Conservation (phyloP, 2,797 vertebrate genomes). For the Hoplostethus mediterraneus region DNA sequence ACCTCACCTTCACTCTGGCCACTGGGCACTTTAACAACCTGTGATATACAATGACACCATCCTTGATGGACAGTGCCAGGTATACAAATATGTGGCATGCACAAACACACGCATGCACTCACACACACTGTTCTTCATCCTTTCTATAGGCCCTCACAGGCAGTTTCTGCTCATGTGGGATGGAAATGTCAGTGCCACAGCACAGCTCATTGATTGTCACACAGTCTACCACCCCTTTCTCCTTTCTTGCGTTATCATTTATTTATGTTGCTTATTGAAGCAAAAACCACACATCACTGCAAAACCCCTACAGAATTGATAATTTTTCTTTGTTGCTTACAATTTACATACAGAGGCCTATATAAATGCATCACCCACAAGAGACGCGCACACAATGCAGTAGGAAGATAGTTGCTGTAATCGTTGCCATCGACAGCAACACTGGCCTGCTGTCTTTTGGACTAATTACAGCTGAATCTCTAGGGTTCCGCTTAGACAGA, state of each 20-base stretch:
- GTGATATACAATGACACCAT: slow-evolving; percentile 24
- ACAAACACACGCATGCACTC: slow-evolving; percentile 11
- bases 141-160: slow-evolving; percentile 22
- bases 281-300: slow-evolving; percentile 30
- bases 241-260: slow-evolving; percentile 17
- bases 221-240: slow-evolving; percentile 23
- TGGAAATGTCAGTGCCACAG: slow-evolving; percentile 61
- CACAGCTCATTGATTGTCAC: slow-evolving; percentile 64
- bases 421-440: slow-evolving; percentile 46
- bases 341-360: slow-evolving; percentile 28
- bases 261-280: slow-evolving; percentile 28
- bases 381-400: slow-evolving; percentile 2
- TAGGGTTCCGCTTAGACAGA: slow-evolving; percentile 51
- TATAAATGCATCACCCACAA: neutral
- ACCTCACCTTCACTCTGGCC: slow-evolving; percentile 58
- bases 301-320: slow-evolving; percentile 8
- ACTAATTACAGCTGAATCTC: slow-evolving; percentile 72
- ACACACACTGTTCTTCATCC: slow-evolving; percentile 32
- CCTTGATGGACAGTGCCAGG: slow-evolving; percentile 34
- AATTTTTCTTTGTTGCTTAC: slow-evolving; percentile 19
- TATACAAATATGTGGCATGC: slow-evolving; percentile 17
- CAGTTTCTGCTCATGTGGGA: slow-evolving; percentile 44
- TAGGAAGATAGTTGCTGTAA: slow-evolving; percentile 19
- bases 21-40: slow-evolving; percentile 37
- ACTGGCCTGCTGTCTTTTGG: slow-evolving; percentile 55